A percentile compares a stretch with the other conserved stretches of the same genome.
Conservation (phyloP, 2,888 invertebrate species). For the Aleiodes leptofemur region DNA sequence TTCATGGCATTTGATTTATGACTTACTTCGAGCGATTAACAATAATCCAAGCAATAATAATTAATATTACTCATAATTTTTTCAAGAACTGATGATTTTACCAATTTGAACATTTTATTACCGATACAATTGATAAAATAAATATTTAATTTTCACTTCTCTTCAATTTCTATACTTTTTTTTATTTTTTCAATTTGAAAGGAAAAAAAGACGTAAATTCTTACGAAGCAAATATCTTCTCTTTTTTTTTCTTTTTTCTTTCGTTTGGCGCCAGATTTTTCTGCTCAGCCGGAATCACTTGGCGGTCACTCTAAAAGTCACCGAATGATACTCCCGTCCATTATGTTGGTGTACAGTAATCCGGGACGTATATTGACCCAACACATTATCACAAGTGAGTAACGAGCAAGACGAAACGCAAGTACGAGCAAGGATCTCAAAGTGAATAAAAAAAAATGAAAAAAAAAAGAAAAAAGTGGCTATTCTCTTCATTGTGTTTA, state of each 20-base stretch:
- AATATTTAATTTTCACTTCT: slow-evolving; percentile 18
- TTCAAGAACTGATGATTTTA: not conserved
- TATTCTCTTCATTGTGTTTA: slow-evolving; percentile 54
- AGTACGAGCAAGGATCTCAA: slow-evolving; percentile 45
- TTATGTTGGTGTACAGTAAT: slow-evolving; percentile 55
- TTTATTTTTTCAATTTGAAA: not conserved
- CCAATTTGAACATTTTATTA: slow-evolving; percentile 22
- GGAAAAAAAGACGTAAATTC: slow-evolving; percentile 43
- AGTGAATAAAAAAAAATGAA: slow-evolving; percentile 1
- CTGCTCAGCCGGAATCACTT: slow-evolving; percentile 57
- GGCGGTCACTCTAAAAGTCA: slow-evolving; percentile 26
- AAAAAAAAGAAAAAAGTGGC: not conserved
- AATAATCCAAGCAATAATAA: not conserved
- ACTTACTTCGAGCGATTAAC: not conserved
- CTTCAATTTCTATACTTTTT: not conserved
- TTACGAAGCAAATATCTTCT: slow-evolving; percentile 62
- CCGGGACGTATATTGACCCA: slow-evolving; percentile 66
- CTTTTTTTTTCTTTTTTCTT: slow-evolving; percentile 51
- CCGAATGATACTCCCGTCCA: slow-evolving; percentile 21
- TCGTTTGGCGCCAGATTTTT: slow-evolving; percentile 68
- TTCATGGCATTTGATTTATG: not conserved
- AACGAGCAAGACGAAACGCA: slow-evolving; percentile 51
- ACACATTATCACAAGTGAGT: slow-evolving; percentile 64
- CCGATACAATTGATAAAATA: slow-evolving; percentile 17
- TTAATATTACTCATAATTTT: not conserved